phyloP scores from a whole-genome alignment of 2,113 vertebrate genomes.

The Zosterops lateralis region DNA sequence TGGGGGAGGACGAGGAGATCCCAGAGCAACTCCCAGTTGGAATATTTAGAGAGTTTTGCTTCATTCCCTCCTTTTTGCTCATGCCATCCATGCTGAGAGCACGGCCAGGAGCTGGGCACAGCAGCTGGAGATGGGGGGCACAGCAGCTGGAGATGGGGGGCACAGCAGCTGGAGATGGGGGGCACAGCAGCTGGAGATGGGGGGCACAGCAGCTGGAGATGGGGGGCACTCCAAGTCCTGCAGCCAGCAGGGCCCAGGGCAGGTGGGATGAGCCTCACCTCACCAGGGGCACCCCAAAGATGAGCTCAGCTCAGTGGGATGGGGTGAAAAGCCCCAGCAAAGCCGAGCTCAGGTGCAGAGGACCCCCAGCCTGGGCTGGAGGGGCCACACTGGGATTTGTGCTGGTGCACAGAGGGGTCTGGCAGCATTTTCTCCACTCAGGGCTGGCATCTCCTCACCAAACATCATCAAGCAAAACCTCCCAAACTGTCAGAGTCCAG shows the following conservation, averaged over 20 bases:
- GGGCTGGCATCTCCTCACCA: background rate
- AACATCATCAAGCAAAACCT: background rate
- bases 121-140: background rate
- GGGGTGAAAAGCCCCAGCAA: background rate
- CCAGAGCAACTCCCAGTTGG: too few relatives aligned
- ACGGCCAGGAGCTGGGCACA: background rate
- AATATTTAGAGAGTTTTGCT: too few relatives aligned
- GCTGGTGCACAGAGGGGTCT: accelerated
- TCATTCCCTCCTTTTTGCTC: background rate
- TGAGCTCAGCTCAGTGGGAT: accelerated
- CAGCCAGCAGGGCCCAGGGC: background rate
- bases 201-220: background rate
- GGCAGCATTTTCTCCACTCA: accelerated
- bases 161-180: background rate
- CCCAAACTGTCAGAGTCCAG: too few relatives aligned
- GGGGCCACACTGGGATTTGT: accelerated
- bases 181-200: background rate
- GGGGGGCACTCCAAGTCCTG: accelerated
- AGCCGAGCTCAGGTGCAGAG: background rate
- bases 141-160: background rate
- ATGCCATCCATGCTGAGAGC: too few relatives aligned
- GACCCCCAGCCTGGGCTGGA: background rate
- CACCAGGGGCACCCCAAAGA: accelerated
- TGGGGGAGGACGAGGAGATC: too few relatives aligned
- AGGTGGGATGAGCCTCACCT: background rate